These are phyloP conservation scores for Hemicordylus capensis DNA, from an alignment of 2,113 vertebrate genomes.

Conservation along the genomic window DNA sequence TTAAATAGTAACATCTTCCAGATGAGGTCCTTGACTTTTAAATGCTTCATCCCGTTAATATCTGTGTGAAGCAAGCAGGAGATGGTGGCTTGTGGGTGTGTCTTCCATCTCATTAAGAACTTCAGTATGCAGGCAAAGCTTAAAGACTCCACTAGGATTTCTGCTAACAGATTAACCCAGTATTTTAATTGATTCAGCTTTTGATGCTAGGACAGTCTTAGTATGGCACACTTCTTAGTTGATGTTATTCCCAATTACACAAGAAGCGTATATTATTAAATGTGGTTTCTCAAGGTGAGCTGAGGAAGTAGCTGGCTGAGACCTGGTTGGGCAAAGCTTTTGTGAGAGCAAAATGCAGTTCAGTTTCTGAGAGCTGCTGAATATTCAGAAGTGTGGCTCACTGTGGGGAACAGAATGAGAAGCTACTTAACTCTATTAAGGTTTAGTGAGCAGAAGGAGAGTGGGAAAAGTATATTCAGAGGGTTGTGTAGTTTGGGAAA, in stretches of 20 bases:
- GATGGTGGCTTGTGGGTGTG: conserved; percentile 10
- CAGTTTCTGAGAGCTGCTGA: not conserved
- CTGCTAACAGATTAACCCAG: not conserved
- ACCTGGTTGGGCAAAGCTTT: not conserved
- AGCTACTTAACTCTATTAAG: not conserved
- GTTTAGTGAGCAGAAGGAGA: not conserved
- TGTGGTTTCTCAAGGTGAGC: not conserved
- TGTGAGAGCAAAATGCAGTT: not conserved
- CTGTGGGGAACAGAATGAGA: not conserved
- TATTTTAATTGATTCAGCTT: not conserved
- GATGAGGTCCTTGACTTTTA: not conserved
- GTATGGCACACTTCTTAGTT: not conserved
- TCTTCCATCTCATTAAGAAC: not conserved
- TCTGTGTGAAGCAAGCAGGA: not conserved
- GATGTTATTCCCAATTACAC: not conserved
- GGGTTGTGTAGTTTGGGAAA: not conserved
- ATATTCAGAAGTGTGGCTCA: not conserved
- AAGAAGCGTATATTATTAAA: not conserved
- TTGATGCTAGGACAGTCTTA: not conserved
- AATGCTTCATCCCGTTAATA: not conserved
- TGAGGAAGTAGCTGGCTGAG: not conserved
- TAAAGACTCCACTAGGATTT: not conserved
- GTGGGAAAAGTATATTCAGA: not conserved
- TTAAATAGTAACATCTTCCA: not conserved
- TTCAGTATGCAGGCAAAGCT: not conserved